These are phyloP conservation scores for Chloropsis cyanopogon DNA, from an alignment of 2,113 vertebrate genomes.

Conservation along the genomic window DNA sequence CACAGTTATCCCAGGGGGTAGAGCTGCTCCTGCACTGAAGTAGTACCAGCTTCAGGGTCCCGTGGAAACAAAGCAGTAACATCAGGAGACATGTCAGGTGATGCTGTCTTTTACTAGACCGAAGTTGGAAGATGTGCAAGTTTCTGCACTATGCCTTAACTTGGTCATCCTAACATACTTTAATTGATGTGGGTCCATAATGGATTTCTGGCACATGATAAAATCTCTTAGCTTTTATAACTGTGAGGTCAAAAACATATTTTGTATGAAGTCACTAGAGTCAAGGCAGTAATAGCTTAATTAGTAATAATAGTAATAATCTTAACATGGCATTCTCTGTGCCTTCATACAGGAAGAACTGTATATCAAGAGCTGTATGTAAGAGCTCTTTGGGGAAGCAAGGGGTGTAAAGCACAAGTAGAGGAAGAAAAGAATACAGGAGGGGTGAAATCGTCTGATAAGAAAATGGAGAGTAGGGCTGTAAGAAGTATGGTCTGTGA, in stretches of 20 bases:
- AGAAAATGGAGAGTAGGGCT: background rate
- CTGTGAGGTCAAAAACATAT: background rate
- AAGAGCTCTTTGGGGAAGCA: background rate
- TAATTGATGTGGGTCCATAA: background rate
- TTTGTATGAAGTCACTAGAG: background rate
- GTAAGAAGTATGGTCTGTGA: background rate
- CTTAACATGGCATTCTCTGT: background rate
- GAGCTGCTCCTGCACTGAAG: background rate
- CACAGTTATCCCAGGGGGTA: background rate
- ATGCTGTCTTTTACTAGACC: background rate
- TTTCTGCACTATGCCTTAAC: background rate
- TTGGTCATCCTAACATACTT: background rate
- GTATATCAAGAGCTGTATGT: background rate
- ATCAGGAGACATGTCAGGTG: background rate
- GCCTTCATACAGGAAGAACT: background rate
- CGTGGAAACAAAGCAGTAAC: background rate
- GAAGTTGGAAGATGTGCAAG: background rate
- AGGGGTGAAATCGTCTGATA: background rate
- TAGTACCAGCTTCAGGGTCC: background rate
- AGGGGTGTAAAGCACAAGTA: background rate
- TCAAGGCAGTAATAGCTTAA: background rate
- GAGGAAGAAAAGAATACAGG: background rate
- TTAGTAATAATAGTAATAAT: background rate
- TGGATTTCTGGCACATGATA: background rate
- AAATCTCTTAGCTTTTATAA: background rate